phyloP scores from a whole-genome alignment of 1,140 invertebrate species.

The Venturia canescens region DNA sequence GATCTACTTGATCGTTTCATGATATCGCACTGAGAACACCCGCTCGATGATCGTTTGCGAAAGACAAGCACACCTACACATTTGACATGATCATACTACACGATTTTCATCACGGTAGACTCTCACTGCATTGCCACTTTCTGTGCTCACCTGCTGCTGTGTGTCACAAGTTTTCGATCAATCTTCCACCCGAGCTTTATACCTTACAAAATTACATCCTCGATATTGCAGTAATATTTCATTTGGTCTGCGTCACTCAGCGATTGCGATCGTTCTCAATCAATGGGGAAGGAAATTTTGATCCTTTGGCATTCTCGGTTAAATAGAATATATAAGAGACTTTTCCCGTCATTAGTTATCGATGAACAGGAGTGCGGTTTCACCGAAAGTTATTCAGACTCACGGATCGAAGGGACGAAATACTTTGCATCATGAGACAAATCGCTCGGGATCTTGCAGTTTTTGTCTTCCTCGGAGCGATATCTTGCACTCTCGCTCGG shows the following conservation, averaged over 20 bases:
- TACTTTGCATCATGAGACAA: conserved; percentile 22
- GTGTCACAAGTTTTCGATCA: neutral
- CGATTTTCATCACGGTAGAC: neutral
- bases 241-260: neutral
- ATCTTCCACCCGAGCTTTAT: neutral
- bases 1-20: conserved; percentile 28
- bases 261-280: no score
- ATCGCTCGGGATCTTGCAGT: neutral
- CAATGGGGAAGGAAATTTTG: neutral
- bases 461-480: conserved; percentile 16
- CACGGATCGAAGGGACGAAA: neutral
- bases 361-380: neutral
- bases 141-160: neutral
- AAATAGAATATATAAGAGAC: conserved; percentile 31
- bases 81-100: conserved; percentile 7
- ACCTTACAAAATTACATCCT: neutral
- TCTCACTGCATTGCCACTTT: neutral
- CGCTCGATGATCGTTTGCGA: conserved; percentile 12
- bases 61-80: neutral
- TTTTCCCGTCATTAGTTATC: conserved; percentile 32
- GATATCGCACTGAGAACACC: neutral
- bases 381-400: neutral
- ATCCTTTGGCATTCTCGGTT: neutral
- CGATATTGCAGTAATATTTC: conserved; percentile 4
- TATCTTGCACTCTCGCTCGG: conserved; percentile 24